A percentile compares a stretch with the other conserved stretches of the same genome.
These are phyloP conservation scores for Pyrgus malvae DNA, from an alignment of 2,888 invertebrate genomes.

Conservation along the genomic window DNA sequence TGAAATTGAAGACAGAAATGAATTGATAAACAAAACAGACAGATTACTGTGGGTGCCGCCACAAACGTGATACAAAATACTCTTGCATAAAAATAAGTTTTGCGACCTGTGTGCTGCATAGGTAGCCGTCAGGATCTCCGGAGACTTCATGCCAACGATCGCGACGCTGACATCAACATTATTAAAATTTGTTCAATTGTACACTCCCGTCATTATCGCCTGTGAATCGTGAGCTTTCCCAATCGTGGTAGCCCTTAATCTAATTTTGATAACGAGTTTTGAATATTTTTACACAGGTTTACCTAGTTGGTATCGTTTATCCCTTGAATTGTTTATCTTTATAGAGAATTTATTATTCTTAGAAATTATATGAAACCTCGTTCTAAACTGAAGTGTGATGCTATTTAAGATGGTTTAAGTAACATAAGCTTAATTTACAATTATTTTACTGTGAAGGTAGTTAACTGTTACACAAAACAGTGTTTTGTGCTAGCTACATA, in stretches of 20 bases:
- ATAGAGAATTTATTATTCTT: background rate
- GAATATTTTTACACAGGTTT: conserved; percentile 51
- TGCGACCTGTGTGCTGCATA: too few species aligned
- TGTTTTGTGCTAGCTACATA: too few species aligned
- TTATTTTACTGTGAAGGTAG: too few species aligned
- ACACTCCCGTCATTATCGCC: background rate
- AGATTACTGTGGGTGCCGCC: too few species aligned
- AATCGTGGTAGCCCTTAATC: background rate
- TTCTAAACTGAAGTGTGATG: background rate
- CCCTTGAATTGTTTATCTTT: background rate
- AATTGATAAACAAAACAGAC: too few species aligned
- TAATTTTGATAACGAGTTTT: conserved; percentile 48
- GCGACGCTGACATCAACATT: background rate
- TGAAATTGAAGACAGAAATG: too few species aligned
- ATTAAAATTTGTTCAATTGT: background rate
- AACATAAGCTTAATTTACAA: too few species aligned
- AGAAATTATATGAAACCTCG: background rate
- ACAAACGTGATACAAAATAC: too few species aligned
- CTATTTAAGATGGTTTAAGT: background rate
- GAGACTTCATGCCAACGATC: too few species aligned
- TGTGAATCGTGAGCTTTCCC: conserved; percentile 12
- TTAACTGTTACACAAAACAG: too few species aligned
- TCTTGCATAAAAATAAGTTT: too few species aligned
- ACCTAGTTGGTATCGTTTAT: conserved; percentile 49
- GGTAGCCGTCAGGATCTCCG: too few species aligned